A percentile compares a stretch with the other conserved stretches of the same genome.
These are phyloP conservation scores for Sinosuthora webbiana DNA, from an alignment of 2,113 vertebrate species.

Conservation along the genomic window DNA sequence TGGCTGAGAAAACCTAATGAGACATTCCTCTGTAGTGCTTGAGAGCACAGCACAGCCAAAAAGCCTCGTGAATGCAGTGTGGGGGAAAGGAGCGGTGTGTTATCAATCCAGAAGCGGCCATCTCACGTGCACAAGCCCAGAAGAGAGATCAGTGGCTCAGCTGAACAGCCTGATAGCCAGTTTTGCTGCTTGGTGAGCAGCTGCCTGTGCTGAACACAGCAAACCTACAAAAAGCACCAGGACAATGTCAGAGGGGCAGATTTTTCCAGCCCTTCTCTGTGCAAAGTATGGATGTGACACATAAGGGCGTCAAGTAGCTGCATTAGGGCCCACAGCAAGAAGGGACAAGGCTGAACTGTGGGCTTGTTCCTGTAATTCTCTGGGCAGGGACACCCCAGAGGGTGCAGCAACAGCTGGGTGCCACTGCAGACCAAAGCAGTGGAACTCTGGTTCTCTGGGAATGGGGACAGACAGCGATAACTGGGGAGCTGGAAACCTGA, in stretches of 20 bases:
- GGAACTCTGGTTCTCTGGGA: not conserved
- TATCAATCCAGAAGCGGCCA: not conserved
- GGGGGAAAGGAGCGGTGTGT: not conserved
- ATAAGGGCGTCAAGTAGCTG: not conserved
- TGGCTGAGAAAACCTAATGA: not conserved
- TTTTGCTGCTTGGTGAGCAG: slow-evolving; percentile 1
- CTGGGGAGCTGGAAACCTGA: not conserved
- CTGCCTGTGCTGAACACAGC: not conserved
- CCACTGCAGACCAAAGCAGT: not conserved
- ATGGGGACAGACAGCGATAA: not conserved
- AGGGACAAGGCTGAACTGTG: not conserved
- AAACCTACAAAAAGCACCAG: not conserved
- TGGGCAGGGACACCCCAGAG: not conserved
- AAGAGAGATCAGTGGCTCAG: not conserved
- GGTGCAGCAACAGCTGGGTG: not conserved
- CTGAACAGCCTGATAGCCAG: not conserved
- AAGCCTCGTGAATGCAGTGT: not conserved
- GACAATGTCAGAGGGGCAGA: not conserved
- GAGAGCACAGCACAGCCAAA: not conserved
- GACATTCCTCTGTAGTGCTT: not conserved
- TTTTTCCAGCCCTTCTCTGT: not conserved
- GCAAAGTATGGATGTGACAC: not conserved
- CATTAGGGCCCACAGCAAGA: not conserved
- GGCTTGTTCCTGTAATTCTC: not conserved
- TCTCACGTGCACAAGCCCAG: not conserved